Percentiles rank a stretch among this genome's conserved stretches.
These are phyloP conservation scores for Sigmodon hispidus DNA, from an alignment of 2,113 vertebrate genomes.

Conservation along the genomic window DNA sequence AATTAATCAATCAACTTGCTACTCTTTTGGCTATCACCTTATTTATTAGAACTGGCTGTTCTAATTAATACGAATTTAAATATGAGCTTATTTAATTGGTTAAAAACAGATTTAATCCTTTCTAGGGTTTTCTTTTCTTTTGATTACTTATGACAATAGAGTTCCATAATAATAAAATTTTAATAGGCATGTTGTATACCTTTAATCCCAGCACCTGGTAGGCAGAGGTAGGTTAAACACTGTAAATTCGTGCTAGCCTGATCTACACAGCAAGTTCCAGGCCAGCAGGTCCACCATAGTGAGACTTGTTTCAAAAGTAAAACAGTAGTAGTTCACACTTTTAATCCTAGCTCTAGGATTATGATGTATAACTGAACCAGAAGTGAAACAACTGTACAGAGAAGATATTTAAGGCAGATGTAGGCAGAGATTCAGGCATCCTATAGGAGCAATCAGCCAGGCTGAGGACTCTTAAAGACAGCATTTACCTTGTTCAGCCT, in stretches of 20 bases:
- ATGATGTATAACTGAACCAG: too few species aligned
- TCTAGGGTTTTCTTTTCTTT: slow-evolving; percentile 60
- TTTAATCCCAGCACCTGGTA: not conserved
- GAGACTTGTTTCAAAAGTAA: not conserved
- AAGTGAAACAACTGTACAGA: too few species aligned
- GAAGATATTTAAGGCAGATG: too few species aligned
- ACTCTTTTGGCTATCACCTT: slow-evolving; percentile 78
- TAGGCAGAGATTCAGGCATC: too few species aligned
- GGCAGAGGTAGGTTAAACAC: not conserved
- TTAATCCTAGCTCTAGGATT: too few species aligned
- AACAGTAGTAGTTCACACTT: too few species aligned
- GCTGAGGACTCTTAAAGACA: too few species aligned
- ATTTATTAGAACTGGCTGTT: slow-evolving; percentile 89
- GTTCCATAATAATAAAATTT: slow-evolving; percentile 18
- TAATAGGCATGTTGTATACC: too few species aligned
- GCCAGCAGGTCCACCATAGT: not conserved
- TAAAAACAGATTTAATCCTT: slow-evolving; percentile 88
- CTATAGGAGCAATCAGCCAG: too few species aligned
- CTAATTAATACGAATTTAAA: slow-evolving; percentile 90
- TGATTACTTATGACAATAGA: not conserved
- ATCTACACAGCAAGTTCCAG: not conserved
- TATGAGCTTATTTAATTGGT: slow-evolving; percentile 87
- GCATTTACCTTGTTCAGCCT: too few species aligned
- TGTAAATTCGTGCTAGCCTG: not conserved
- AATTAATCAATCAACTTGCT: slow-evolving; percentile 83